A percentile compares a stretch with the other conserved stretches of the same genome.
phyloP scores from a whole-genome alignment of 1,140 invertebrate species.

The Chironomus tepperi region DNA sequence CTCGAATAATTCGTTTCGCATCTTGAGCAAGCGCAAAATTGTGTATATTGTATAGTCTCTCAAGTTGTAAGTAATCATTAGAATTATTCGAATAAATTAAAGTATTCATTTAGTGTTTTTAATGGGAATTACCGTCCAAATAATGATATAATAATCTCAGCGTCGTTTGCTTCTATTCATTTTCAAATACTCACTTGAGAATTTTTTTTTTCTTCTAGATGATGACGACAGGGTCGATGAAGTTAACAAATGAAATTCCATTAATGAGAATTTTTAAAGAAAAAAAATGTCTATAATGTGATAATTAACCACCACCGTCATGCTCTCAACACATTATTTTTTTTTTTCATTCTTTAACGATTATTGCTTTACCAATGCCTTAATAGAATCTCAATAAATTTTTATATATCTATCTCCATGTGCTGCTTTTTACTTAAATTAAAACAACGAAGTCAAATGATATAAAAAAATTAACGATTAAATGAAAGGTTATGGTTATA shows the following conservation, averaged over 20 bases:
- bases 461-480: no score
- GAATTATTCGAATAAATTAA: not conserved
- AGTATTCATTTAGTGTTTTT: not conserved
- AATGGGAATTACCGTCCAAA: not conserved
- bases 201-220: no score
- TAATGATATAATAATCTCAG: not conserved
- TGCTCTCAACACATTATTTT: conserved; percentile 10
- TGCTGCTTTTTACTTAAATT: no score
- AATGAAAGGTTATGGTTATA: no score
- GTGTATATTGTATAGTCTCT: no score
- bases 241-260: conserved; percentile 11
- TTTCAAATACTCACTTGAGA: no score
- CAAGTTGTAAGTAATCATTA: no score
- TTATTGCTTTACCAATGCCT: not conserved
- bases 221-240: not conserved
- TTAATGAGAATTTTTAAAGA: not conserved
- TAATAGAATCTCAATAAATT: conserved; percentile 4
- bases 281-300: conserved; percentile 16
- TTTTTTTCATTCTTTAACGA: not conserved
- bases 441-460: no score
- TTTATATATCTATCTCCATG: no score
- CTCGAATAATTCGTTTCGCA: no score
- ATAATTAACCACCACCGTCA: conserved; percentile 6
- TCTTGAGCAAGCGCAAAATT: no score
- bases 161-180: no score